Conservation (phyloP, 2,113 vertebrate species). For the Spea bombifrons region DNA sequence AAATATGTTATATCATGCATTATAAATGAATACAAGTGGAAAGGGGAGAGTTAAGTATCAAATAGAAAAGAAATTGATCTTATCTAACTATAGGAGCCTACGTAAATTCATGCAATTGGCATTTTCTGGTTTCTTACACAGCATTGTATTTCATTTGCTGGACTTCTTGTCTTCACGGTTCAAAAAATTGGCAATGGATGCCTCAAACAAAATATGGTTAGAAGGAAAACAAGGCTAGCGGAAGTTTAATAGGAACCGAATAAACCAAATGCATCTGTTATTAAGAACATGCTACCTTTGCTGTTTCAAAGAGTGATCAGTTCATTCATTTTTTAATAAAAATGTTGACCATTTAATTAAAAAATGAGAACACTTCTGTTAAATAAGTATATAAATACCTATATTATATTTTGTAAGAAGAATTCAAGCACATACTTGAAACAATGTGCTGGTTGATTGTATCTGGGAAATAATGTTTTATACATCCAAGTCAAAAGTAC, state of each 20-base stretch:
- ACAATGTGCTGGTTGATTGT: not conserved
- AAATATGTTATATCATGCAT: not conserved
- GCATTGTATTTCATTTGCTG: constrained; percentile 5
- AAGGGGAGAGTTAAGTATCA: not conserved
- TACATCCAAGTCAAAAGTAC: not conserved
- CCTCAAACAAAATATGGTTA: not conserved
- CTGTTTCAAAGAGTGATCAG: too few species aligned
- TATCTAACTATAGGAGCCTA: not conserved
- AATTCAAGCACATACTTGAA: not conserved
- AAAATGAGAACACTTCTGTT: not conserved
- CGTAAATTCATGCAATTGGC: not conserved
- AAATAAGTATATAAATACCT: too few species aligned
- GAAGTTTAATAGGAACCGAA: not conserved
- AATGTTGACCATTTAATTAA: not conserved
- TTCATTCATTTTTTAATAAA: too few species aligned
- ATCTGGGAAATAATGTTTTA: not conserved
- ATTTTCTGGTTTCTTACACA: not conserved
- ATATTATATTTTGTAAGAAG: too few species aligned
- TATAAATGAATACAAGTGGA: not conserved
- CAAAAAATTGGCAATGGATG: constrained; percentile 12
- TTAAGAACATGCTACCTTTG: too few species aligned
- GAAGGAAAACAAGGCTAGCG: not conserved
- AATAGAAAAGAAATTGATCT: not conserved
- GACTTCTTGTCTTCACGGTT: constrained; percentile 1
- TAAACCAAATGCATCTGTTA: not conserved